Conservation (phyloP, 1,140 invertebrate species). For the Dendroctonus ponderosae region DNA sequence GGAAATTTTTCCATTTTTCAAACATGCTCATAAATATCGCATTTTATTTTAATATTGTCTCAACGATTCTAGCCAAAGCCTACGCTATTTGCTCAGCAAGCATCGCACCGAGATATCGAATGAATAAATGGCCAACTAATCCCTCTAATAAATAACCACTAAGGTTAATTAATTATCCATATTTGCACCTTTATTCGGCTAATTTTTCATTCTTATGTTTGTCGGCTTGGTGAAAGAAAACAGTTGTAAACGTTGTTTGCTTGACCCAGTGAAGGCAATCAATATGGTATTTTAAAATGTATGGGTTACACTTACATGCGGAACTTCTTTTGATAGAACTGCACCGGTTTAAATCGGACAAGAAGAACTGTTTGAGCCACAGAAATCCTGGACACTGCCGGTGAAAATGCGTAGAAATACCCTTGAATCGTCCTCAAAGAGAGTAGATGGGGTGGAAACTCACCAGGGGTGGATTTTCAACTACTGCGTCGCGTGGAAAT, state of each 20-base stretch:
- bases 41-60: no score
- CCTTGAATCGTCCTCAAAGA: conserved; percentile 10
- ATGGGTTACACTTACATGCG: neutral
- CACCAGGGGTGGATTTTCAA: neutral
- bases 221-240: neutral
- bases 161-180: no score
- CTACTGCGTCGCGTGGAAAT: neutral
- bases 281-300: neutral
- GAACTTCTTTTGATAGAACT: neutral
- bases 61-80: no score
- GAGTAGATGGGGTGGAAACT: conserved; percentile 7
- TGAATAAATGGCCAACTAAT: no score
- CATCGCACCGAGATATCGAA: no score
- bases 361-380: neutral
- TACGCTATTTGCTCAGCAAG: no score
- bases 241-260: neutral
- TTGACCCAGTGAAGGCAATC: neutral
- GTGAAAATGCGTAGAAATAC: conserved; percentile 15
- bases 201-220: no score
- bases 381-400: conserved; percentile 2
- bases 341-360: neutral
- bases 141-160: no score
- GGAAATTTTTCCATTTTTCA: no score
- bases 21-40: no score
- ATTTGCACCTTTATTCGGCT: no score